Percentiles rank a stretch among this genome's conserved stretches.
phyloP scores from a whole-genome alignment of 2,888 invertebrate species.

The Synanthedon tipuliformis region DNA sequence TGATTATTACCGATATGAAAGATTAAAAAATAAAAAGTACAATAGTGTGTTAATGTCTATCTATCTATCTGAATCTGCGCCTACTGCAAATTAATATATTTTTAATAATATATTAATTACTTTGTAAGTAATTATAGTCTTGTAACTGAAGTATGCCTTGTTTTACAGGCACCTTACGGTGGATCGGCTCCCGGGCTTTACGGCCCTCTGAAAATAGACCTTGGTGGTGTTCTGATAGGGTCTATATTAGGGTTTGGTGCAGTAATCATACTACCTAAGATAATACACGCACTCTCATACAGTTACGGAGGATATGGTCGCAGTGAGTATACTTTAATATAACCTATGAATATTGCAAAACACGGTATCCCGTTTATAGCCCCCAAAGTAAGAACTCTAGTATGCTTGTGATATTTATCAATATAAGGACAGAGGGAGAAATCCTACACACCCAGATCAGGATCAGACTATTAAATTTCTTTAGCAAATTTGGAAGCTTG shows the following conservation, averaged over 20 bases:
- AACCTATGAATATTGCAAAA: neutral
- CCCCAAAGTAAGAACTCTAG: no score
- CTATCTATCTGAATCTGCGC: no score
- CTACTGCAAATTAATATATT: no score
- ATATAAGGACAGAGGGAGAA: no score
- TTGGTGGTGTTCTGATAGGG: conserved; percentile 84
- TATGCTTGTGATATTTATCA: no score
- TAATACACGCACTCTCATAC: conserved; percentile 78
- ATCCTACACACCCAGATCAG: no score
- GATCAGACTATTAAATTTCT: no score
- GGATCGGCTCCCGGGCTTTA: conserved; percentile 70
- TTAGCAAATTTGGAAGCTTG: no score
- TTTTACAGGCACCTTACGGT: conserved; percentile 47
- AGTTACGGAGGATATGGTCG: conserved; percentile 76
- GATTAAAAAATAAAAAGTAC: neutral
- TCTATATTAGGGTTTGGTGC: conserved; percentile 85
- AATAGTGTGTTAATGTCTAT: neutral
- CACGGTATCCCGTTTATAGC: neutral
- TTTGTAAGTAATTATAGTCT: no score
- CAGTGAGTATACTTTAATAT: conserved; percentile 63
- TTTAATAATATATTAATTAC: no score
- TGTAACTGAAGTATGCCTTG: neutral
- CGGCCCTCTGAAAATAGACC: conserved; percentile 81
- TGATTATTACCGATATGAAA: neutral
- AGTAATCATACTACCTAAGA: conserved; percentile 82